phyloP scores from a whole-genome alignment of 1,140 invertebrate genomes.

The Ctenoplectra terminalis region DNA sequence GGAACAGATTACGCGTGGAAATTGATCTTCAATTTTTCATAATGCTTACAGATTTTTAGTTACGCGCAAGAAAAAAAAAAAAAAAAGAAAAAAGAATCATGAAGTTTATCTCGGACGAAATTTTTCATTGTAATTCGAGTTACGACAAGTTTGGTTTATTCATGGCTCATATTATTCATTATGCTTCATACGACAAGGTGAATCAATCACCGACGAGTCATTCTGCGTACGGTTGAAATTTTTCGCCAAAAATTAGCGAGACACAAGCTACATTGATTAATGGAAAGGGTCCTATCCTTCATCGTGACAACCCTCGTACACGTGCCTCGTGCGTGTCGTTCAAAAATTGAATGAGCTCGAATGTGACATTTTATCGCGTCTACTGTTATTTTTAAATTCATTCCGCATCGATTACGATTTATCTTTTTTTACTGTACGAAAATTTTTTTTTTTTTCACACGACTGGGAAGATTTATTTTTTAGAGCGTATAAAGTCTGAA shows the following conservation, averaged over 20 bases:
- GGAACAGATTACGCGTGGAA: neutral
- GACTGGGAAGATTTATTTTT: no score
- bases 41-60: no score
- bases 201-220: conserved; percentile 6
- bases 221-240: neutral
- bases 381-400: neutral
- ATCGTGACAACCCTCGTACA: conserved; percentile 8
- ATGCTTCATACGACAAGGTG: neutral
- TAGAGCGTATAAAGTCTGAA: no score
- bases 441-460: neutral
- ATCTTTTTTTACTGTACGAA: neutral
- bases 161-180: conserved; percentile 3
- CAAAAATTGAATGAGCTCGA: neutral
- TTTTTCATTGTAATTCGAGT: neutral
- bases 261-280: conserved; percentile 8
- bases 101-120: neutral
- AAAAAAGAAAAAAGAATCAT: no score
- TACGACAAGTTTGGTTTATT: neutral
- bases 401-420: neutral
- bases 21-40: neutral
- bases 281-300: conserved; percentile 9
- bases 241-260: conserved; percentile 17
- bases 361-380: neutral
- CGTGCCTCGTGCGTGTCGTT: neutral
- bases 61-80: no score